These are phyloP conservation scores for Macrochelys suwanniensis DNA, from an alignment of 2,797 vertebrate species.

Conservation along the genomic window DNA sequence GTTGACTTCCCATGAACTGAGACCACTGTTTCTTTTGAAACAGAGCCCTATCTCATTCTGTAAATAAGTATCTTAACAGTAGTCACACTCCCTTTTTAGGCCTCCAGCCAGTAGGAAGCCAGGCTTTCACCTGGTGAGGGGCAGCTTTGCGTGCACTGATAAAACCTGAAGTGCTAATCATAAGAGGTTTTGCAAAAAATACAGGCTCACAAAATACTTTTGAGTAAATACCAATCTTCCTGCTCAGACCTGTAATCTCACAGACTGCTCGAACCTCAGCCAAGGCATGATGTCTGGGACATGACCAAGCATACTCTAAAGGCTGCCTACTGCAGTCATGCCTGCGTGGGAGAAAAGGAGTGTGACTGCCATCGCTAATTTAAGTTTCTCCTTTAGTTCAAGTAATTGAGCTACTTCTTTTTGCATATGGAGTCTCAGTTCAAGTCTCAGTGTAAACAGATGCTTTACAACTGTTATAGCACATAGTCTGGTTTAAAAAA, in stretches of 20 bases:
- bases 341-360: background rate
- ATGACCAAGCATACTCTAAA: fast-evolving
- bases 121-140: background rate
- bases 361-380: background rate
- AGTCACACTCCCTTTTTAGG: background rate
- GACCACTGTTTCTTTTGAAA: background rate
- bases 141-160: background rate
- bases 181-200: conserved; percentile 5
- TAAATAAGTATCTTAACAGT: background rate
- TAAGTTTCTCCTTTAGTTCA: background rate
- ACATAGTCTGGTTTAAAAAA: background rate
- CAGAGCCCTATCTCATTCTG: background rate
- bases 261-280: background rate
- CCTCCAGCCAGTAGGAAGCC: background rate
- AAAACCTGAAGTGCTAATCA: background rate
- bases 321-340: background rate
- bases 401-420: background rate
- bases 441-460: background rate
- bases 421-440: background rate
- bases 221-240: conserved; percentile 6
- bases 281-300: background rate
- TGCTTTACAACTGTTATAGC: background rate
- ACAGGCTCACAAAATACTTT: conserved; percentile 2
- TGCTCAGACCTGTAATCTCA: background rate
- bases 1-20: background rate